phyloP scores from a whole-genome alignment of 2,113 vertebrate genomes.

The Elgaria multicarinata region DNA sequence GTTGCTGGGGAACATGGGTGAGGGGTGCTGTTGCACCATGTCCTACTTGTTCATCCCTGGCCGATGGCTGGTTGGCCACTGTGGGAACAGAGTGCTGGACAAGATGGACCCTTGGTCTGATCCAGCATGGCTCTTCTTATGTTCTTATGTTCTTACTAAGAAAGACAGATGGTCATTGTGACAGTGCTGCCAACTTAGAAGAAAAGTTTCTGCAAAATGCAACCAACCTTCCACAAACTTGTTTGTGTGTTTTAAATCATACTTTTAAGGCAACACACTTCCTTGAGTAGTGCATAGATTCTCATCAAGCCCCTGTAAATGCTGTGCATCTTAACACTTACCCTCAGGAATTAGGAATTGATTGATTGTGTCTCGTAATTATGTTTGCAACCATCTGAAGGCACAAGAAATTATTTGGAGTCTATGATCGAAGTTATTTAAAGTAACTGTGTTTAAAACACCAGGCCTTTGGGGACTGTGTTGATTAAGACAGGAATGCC shows the following conservation, averaged over 20 bases:
- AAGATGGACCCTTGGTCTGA: too few species aligned
- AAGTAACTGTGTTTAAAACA: conserved; percentile 60
- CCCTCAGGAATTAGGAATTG: conserved; percentile 23
- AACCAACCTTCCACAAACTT: conserved; percentile 1
- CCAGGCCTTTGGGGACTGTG: conserved; percentile 31
- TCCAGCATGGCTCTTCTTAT: too few species aligned
- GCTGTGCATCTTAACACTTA: background rate
- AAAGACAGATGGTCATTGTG: background rate
- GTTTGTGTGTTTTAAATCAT: background rate
- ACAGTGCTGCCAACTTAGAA: background rate
- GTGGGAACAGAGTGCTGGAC: too few species aligned
- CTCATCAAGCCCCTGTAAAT: conserved; percentile 8
- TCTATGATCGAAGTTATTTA: conserved; percentile 50
- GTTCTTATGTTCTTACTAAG: too few species aligned
- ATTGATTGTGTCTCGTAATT: conserved; percentile 44
- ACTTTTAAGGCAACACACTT: background rate
- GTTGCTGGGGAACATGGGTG: too few species aligned
- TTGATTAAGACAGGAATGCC: conserved; percentile 60
- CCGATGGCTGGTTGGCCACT: too few species aligned
- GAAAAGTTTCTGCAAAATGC: background rate
- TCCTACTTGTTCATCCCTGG: too few species aligned
- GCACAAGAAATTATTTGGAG: conserved; percentile 14
- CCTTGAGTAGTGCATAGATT: background rate
- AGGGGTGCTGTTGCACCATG: too few species aligned
- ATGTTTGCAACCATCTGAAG: conserved; percentile 39